These are phyloP conservation scores for Hydractinia echinata DNA, from an alignment of 30 jellyfish, hydroid and myxozoan species.

Conservation along the genomic window DNA sequence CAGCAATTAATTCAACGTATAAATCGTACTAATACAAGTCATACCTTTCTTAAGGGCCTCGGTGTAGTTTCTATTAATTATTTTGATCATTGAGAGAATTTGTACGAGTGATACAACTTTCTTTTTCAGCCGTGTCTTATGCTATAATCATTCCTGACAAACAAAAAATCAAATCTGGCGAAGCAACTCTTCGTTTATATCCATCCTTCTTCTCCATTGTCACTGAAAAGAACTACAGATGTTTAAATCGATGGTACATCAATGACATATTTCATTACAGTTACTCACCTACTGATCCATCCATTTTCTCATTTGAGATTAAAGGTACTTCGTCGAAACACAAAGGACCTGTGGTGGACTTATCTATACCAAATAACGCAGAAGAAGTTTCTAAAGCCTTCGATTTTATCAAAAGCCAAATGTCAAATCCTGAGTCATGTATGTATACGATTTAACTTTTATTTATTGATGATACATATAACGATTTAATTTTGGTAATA, in stretches of 20 bases:
- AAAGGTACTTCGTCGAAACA: constrained; percentile 6
- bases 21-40: no score
- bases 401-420: constrained; percentile 41
- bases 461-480: no score
- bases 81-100: constrained; percentile 1
- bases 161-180: constrained; percentile 74
- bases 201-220: constrained; percentile 56
- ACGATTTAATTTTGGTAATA: no score
- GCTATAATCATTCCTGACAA: constrained; percentile 61
- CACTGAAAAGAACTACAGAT: constrained; percentile 51
- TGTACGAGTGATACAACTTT: not conserved
- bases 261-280: constrained; percentile 36
- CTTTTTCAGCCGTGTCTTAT: constrained; percentile 51
- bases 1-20: no score
- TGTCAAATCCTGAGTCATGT: no score
- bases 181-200: constrained; percentile 54
- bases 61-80: no score
- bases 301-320: constrained; percentile 27
- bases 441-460: no score
- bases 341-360: constrained; percentile 26
- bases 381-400: constrained; percentile 68
- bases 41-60: no score
- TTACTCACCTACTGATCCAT: constrained; percentile 55
- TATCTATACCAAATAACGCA: constrained; percentile 40
- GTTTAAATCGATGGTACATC: constrained; percentile 63